Conservation (phyloP, 2,797 vertebrate species). For the Lithobates pipiens region DNA sequence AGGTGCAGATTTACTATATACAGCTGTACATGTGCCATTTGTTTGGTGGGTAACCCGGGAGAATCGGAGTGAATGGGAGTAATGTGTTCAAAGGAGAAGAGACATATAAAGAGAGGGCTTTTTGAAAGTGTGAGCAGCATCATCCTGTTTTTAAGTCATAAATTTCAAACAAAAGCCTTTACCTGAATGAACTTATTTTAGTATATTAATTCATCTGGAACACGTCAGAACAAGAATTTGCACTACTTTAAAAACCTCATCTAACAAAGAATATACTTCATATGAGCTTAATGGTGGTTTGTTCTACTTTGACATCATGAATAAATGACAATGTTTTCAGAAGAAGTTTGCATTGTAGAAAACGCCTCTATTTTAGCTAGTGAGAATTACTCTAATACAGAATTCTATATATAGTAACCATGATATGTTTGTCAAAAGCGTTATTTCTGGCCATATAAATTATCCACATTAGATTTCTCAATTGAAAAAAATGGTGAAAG, state of each 20-base stretch:
- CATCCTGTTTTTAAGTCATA: slow-evolving; percentile 31
- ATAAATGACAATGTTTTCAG: no score
- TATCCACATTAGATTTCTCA: no score
- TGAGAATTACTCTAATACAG: no score
- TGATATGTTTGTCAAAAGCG: no score
- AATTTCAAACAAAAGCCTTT: slow-evolving; percentile 39
- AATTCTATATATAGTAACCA: no score
- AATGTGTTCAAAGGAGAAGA: slow-evolving; percentile 41
- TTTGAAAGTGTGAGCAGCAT: slow-evolving; percentile 50
- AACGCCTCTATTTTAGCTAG: no score
- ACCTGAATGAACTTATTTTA: neutral
- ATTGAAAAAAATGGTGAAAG: no score
- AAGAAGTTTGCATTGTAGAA: no score
- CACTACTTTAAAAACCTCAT: neutral
- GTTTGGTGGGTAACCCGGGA: slow-evolving; percentile 44
- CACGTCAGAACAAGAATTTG: neutral
- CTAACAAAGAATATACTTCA: no score
- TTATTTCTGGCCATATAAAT: no score
- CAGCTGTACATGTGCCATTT: slow-evolving; percentile 42
- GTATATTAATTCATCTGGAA: neutral
- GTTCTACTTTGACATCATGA: no score
- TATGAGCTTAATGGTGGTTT: no score
- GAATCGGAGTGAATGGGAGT: slow-evolving; percentile 38
- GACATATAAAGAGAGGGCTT: neutral
- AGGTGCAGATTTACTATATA: slow-evolving; percentile 13